phyloP scores from a whole-genome alignment of 2,113 vertebrate genomes.

The Xiphias gladius region DNA sequence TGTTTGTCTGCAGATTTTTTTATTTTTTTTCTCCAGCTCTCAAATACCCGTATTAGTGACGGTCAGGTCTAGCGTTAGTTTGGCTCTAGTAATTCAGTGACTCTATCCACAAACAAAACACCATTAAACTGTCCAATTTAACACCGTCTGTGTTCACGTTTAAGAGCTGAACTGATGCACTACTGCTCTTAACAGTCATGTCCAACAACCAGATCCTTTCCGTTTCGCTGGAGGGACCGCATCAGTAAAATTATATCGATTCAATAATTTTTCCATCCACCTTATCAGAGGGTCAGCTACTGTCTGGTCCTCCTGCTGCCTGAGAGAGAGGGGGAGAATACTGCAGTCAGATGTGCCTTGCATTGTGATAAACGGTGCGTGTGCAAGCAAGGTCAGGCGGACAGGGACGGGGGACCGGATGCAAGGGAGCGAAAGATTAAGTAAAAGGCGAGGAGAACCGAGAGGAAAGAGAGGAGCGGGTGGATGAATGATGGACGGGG shows the following conservation, averaged over 20 bases:
- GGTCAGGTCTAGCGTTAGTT: too few relatives aligned
- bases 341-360: constrained; percentile 82
- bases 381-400: constrained; percentile 36
- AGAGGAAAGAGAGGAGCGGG: not conserved
- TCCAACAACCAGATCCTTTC: not conserved
- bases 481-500: constrained; percentile 2
- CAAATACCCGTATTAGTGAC: not conserved
- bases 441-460: not conserved
- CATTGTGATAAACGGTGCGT: constrained; percentile 71
- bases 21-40: too few relatives aligned
- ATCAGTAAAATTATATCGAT: not conserved
- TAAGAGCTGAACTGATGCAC: too few relatives aligned
- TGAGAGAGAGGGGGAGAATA: constrained; percentile 42
- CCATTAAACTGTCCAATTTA: not conserved
- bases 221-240: not conserved
- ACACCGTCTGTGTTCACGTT: too few relatives aligned
- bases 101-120: not conserved
- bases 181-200: not conserved
- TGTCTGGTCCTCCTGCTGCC: constrained; percentile 19
- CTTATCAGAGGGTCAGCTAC: constrained; percentile 13
- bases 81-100: not conserved
- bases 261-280: not conserved
- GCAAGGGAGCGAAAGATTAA: not conserved
- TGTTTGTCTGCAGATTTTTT: too few relatives aligned
- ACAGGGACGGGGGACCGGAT: constrained; percentile 6